Percentiles rank a stretch among this genome's conserved stretches.
These are phyloP conservation scores for Teinopalpus imperialis DNA, from an alignment of 2,888 invertebrate species.

Conservation along the genomic window DNA sequence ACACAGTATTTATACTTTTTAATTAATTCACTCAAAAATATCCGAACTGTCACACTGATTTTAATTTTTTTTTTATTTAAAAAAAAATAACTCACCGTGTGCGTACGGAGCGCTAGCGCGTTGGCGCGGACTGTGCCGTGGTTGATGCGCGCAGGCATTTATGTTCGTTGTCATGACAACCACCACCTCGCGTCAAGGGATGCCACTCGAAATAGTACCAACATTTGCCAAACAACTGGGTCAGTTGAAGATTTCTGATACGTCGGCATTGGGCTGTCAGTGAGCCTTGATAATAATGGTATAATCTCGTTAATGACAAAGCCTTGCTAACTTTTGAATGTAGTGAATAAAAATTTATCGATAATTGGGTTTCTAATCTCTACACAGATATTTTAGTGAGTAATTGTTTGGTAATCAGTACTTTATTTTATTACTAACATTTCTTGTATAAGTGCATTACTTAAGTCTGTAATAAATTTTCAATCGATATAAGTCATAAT, in stretches of 20 bases:
- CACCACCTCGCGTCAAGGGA: slow-evolving; percentile 52
- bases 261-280: slow-evolving; percentile 12
- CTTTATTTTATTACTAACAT: background rate
- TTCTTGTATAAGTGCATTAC: background rate
- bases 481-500: too few species aligned
- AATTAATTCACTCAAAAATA: background rate
- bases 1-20: too few species aligned
- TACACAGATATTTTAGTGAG: background rate
- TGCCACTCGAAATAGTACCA: slow-evolving; percentile 35
- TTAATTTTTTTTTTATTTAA: background rate
- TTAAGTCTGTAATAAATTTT: too few species aligned
- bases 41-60: slow-evolving; percentile 1
- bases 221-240: slow-evolving; percentile 42
- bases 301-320: slow-evolving; percentile 4
- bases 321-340: background rate
- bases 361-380: background rate
- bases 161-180: slow-evolving; percentile 52
- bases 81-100: slow-evolving; percentile 63
- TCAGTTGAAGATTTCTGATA: slow-evolving; percentile 29
- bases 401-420: background rate
- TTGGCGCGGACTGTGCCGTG: slow-evolving; percentile 58
- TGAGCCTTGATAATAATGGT: slow-evolving; percentile 8
- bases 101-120: slow-evolving; percentile 65
- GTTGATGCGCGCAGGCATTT: slow-evolving; percentile 51
- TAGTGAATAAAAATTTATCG: background rate